Base-by-base conservation (phyloP, 2,888 invertebrate species). In the Diloba caeruleocephala region DNA sequence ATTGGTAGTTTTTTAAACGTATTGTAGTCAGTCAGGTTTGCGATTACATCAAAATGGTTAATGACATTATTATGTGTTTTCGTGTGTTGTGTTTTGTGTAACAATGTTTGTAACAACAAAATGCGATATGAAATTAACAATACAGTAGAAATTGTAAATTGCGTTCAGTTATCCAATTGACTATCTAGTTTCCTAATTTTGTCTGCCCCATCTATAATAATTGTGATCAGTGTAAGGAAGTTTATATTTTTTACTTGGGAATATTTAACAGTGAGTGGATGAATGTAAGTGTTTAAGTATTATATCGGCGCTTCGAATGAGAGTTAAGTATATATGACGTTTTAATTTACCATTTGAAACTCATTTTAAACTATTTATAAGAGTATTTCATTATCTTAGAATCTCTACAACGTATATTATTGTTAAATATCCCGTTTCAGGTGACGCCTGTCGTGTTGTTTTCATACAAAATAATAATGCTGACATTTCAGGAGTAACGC, bases 341-440 rank as follows among this genome's bases (percentile, higher is more conserved):
- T 41, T 66, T 54, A 44, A 53, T 36, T 59, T 64, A 74, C 74
- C 72, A 69, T 72, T 65, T 60, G 44, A 62, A 64, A 48, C 36
- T 53, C 32, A 14, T 52, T 53, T 39, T 39, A 52, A 52, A 53
- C 23, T 67, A 62, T 68, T 57, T 53, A 60, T 56, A 64, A 50
- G 55, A 29, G 34, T 63, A 60, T 56, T 62, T 52, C 38, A 46
- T 51, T 63, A 56, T 72, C 14, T 38, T 65, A 56, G 58, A 63
- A 64, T 71, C 64, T 66, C 55, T 59, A 61, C 52, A 38, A 59
- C 49, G 42, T 65, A 61, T 69, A 49, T 49, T 13, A 60, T 33
- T 59, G 41, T 42, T 51, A 58, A 50, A 50, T 19, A 59, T 55
- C 48, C 34, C 67, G 56, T 57, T 70, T 49, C n/a, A n/a, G n/a